Base-by-base conservation (phyloP, 2,113 vertebrate genomes). In the Kryptolebias marmoratus region DNA sequence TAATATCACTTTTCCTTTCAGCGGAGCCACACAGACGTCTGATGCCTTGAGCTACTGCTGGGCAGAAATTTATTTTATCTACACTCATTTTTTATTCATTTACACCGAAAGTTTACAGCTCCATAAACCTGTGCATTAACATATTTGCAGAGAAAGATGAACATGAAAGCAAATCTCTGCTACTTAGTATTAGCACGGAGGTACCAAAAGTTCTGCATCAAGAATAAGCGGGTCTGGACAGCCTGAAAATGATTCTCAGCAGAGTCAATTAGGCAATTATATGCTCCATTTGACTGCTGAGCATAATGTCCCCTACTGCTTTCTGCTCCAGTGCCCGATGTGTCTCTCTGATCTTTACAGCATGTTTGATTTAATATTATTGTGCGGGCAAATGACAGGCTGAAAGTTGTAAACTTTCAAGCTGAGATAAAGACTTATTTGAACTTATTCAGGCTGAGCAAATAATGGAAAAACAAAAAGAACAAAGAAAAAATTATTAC, bases 181-280 rank as follows among this genome's bases (percentile, higher is more conserved):
- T 16, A 15, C 27, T 55, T 27, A 42, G 1, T 22, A 36, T 67
- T 22, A 16, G 10, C 18, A 53, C n/a, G 27, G 32, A 56, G 3
- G 6, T 36, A 6, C 44, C 30, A 10, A 42, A 68, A 67, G 70
- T 0, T 60, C 2, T 36, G 28, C 39, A 2, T 71, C 30, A 59
- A 54, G 53, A 59, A 32, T 31, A 60, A 15, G 32, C 56, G 67
- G 49, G 48, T 73, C 12, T 54, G 50, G 74, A 80, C 53, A 73
- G 57, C 60, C 42, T 71, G 53, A 79, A 53, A 77, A 77, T 59
- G 58, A 79, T 76, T 71, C 75, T 88, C 60, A 74, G 60, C 58
- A 49, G 71, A 84, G 76, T 86, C 83, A 87, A 87, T 87, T 87
- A 81, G 72, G 53, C 75, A 87, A 79, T 88, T 75, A 65, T 63